Percentiles rank a stretch among this genome's conserved stretches.
Conservation (phyloP, 2,113 vertebrate species). For the Rhizomys pruinosus region DNA sequence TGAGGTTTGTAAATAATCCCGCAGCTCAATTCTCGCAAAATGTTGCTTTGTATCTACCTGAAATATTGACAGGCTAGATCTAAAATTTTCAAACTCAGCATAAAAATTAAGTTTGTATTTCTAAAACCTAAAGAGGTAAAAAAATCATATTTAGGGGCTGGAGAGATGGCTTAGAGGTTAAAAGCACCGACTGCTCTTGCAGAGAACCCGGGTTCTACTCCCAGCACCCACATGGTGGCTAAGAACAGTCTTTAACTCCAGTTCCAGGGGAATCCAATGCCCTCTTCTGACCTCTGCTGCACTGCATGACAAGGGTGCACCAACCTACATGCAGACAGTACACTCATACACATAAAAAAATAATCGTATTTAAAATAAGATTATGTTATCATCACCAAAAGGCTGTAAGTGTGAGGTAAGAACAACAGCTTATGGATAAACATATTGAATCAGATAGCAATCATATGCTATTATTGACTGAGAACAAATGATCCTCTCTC, state of each 20-base stretch:
- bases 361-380: not conserved
- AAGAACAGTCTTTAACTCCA: too few species aligned
- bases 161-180: too few species aligned
- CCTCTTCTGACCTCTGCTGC: too few species aligned
- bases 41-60: not conserved
- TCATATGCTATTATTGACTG: not conserved
- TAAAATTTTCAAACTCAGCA: not conserved
- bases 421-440: not conserved
- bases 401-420: accelerated
- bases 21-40: not conserved
- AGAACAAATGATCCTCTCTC: not conserved
- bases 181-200: too few species aligned
- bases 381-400: not conserved
- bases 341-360: too few species aligned
- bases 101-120: not conserved
- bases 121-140: not conserved
- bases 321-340: too few species aligned
- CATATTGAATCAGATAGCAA: too few species aligned
- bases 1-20: not conserved
- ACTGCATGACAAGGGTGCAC: too few species aligned
- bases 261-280: too few species aligned
- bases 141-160: too few species aligned
- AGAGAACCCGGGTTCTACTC: too few species aligned
- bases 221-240: too few species aligned
- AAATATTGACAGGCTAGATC: not conserved